Conservation (phyloP, 2,797 vertebrate species). For the Anabas testudineus region DNA sequence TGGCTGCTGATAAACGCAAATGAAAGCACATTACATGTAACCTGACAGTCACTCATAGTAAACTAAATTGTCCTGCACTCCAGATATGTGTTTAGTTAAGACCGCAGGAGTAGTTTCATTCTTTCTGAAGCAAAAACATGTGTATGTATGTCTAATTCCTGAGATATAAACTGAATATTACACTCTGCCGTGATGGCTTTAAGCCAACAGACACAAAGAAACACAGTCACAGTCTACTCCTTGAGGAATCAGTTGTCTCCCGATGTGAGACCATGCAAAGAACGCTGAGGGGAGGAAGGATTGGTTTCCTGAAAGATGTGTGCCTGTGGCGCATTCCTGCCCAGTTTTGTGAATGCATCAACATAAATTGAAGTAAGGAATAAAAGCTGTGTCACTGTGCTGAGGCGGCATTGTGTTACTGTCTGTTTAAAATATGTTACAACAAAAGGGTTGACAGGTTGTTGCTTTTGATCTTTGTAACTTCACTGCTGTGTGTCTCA, state of each 20-base stretch:
- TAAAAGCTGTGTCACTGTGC: conserved; percentile 75
- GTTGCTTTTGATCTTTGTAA: conserved; percentile 54
- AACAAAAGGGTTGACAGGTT: conserved; percentile 49
- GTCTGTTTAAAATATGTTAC: conserved; percentile 54
- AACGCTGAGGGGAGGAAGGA: conserved; percentile 51
- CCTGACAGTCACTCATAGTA: conserved; percentile 2
- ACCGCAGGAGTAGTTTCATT: conserved; percentile 12
- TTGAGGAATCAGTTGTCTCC: conserved; percentile 44
- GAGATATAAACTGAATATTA: conserved; percentile 36
- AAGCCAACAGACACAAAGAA: conserved; percentile 43
- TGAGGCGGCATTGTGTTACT: conserved; percentile 60
- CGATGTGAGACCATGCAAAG: conserved; percentile 28
- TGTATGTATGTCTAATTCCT: conserved; percentile 25
- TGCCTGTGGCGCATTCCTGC: conserved; percentile 64
- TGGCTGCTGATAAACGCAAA: neutral
- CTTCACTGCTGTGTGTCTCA: conserved; percentile 21
- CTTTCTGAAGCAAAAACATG: conserved; percentile 24
- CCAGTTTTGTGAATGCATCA: conserved; percentile 68
- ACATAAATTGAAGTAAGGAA: conserved; percentile 66
- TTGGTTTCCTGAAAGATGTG: conserved; percentile 66
- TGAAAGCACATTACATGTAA: neutral
- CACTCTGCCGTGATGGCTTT: conserved; percentile 33
- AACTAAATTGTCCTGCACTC: neutral
- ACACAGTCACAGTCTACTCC: conserved; percentile 24
- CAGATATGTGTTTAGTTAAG: neutral